Conservation (phyloP, 2,113 vertebrate genomes). For the Corynorhinus townsendii region DNA sequence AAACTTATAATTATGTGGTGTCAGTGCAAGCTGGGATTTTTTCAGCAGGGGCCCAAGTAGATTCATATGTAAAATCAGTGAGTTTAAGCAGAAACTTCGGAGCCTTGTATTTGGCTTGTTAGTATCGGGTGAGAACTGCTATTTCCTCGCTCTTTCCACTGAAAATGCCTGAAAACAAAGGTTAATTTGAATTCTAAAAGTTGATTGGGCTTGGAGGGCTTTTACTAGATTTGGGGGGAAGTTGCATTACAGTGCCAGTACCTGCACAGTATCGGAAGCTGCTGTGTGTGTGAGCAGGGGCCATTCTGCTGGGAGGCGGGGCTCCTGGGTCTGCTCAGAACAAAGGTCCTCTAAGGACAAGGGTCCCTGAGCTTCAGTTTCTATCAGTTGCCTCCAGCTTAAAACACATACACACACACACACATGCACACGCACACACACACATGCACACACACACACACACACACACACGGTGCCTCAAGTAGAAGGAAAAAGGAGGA, state of each 20-base stretch:
- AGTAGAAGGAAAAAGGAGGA: not conserved
- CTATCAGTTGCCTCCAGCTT: not conserved
- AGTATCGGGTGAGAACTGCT: not conserved
- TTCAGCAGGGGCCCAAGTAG: not conserved
- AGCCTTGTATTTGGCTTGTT: not conserved
- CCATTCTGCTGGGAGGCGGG: slow-evolving; percentile 22
- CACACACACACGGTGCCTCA: not conserved
- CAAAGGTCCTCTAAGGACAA: slow-evolving; percentile 7
- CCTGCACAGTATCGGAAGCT: not conserved
- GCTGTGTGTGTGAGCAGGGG: not conserved
- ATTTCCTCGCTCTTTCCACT: not conserved
- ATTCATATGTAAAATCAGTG: not conserved
- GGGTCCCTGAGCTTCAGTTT: not conserved
- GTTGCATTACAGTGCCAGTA: not conserved
- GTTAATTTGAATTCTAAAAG: not conserved
- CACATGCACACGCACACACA: rapidly evolving
- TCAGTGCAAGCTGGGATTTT: not conserved
- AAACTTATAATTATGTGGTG: not conserved
- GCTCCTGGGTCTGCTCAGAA: not conserved
- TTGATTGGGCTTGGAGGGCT: not conserved
- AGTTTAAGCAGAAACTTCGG: not conserved
- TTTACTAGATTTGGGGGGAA: slow-evolving; percentile 7
- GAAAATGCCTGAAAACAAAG: not conserved
- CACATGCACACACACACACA: too few species aligned
- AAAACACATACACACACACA: not conserved